Evolutionary conservation across 1,140 invertebrate genomes (phyloP), one percentile per base, ranked within the genome.

Genomic region (Trichonephila clavipes): DNA sequence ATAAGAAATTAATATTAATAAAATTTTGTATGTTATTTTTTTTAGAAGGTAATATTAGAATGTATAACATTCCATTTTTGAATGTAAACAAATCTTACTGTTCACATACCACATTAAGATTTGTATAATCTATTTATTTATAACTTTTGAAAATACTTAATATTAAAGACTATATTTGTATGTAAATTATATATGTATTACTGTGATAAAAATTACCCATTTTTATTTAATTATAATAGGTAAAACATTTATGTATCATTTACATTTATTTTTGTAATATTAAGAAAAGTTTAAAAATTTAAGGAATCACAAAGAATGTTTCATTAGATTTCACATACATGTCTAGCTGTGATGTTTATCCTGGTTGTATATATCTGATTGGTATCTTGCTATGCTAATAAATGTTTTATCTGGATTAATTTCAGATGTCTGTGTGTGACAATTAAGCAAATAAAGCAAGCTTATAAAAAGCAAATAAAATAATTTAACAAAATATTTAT

Each of bases 401-500:
- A 34, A 34, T 77, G 72, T 77, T 28, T 34, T 77, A 34, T 77
- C 28, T 77, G 72, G 34, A 77, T 77, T 34, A 77, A 77, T 77
- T 28, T 40, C 28, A 40, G 2, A 40, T 77, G 72, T 40, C 28
- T 34, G 34, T 77, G 5, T 77, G 72, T 77, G 5, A 28, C 12
- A 19, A 18, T 77, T 34, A 28, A 5, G 28, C 0, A 77, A 6
- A 40, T 34, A 77, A 28, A 5, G 28, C 0, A 77, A 6, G n/a
- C n/a, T n/a, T n/a, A 40, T 34, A 77, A 2, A 40, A 6, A 77
- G 59, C 44, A 24, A 58, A n/a, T 12, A 85, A 6, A 85, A 85
- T 85, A 85, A 85, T 85, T 85, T 85, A 85, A 85, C 83, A 85
- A 85, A 85, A 85, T 85, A 85, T 85, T 85, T 85, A 85, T 85